Conservation (phyloP, 2,797 vertebrate species). For the Tangara arthus region DNA sequence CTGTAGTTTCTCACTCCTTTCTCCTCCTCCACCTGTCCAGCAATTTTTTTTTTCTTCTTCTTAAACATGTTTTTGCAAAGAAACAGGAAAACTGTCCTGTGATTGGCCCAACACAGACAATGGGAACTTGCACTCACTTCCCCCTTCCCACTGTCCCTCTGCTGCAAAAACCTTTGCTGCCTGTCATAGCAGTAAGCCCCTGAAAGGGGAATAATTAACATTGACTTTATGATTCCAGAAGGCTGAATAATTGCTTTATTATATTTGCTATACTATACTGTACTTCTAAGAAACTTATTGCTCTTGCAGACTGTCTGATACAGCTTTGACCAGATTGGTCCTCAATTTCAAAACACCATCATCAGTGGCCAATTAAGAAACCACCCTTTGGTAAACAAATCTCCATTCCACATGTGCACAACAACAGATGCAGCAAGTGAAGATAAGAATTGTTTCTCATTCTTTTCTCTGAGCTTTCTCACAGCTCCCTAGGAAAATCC, state of each 20-base stretch:
- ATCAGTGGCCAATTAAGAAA: not conserved
- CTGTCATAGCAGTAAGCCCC: rapidly evolving
- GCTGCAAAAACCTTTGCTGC: not conserved
- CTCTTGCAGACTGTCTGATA: not conserved
- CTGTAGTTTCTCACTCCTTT: not conserved
- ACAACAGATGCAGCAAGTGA: not conserved
- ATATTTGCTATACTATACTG: too few species aligned
- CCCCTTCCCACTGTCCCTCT: not conserved
- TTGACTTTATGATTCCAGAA: not conserved
- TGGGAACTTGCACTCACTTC: not conserved
- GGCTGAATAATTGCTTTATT: not conserved
- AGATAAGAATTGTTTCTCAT: not conserved
- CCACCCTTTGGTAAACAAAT: not conserved
- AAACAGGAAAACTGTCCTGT: not conserved
- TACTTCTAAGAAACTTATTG: not conserved
- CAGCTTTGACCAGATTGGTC: not conserved
- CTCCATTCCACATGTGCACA: not conserved
- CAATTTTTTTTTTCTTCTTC: not conserved
- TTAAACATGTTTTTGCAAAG: not conserved
- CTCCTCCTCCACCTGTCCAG: not conserved
- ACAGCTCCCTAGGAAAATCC: not conserved
- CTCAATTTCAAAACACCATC: not conserved
- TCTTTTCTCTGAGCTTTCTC: not conserved
- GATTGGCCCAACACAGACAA: not conserved
- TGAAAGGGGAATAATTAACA: not conserved